Base-by-base conservation (phyloP, 1,140 invertebrate genomes). In the Cataglyphis hispanica region DNA sequence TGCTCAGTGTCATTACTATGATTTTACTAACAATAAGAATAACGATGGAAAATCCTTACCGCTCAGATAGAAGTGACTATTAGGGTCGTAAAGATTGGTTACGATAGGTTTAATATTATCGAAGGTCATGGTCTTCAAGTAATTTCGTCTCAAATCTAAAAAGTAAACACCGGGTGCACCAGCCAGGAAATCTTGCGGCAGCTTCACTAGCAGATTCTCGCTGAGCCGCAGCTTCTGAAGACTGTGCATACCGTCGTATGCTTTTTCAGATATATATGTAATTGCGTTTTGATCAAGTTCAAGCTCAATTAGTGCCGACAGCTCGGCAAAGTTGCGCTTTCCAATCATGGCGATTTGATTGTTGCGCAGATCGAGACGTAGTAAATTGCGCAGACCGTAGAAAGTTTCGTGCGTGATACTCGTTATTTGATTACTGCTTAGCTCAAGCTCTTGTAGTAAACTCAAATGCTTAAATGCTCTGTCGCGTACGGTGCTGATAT, bases 221-320 rank as follows among this genome's bases (percentile, higher is more conserved):
- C 96, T 96, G 31, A 98, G 95, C 86, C 95, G 96, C 69, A 98
- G 93, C 76, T 96, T 96, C 90, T 95, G 95, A 66, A 98, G 93
- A 84, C 96, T 96, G 64, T 96, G 96, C 91, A 98, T 93, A 0
- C 97, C 97, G 25, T 96, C 96, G 72, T 98, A 96, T 1, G 97
- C 97, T 25, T 96, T 96, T 56, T 97, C 96, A 10, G 96, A 96
- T 72, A 98, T 96, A 87, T 96, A 96, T 92, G 96, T 94, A 67
- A 97, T 96, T 60, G 96, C 95, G 94, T 98, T 98, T 86, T 96
- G 96, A 85, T 97, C 97, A 84, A 98, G 93, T 60, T 97, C 95
- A 75, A 98, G 94, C 81, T 97, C 97, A 84, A 96, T 95, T 7
- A 98, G 90, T 94, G 96, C 96, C 91, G 93, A 96, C 91, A 98